Evolutionary conservation across 2,888 invertebrate genomes (phyloP), one percentile per base, ranked within the genome.

Genomic region (Drosophila paranaensis): DNA sequence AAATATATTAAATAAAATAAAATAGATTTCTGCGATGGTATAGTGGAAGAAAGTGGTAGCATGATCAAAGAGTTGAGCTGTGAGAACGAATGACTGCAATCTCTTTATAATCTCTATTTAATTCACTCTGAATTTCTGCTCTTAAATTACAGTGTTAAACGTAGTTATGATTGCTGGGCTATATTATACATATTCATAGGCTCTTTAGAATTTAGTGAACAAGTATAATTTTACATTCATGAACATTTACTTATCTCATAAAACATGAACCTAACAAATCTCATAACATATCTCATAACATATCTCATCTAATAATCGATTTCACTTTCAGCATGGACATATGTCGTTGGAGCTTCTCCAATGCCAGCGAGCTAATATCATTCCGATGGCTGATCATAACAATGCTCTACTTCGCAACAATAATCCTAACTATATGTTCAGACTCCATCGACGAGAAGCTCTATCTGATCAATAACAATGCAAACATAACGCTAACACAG

Each of bases 391-490:
- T 93, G 58, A 93, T 93, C 54, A 92, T 93, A 67, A 91, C 93
- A 67, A 93, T 93, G 93, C 92, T 93, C 69, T 93, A 93, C 77
- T 91, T 93, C 80, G 92, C 92, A 86, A 93, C 93, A 89, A 93
- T 93, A 90, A 92, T 93, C 67, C 85, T 93, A 48, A 92, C 92
- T 45, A 90, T 93, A 68, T 92, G 93, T 85, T 92, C 93, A 77
- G 92, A 93, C 81, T 92, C 92, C 40, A 92, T 93, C 56, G 93
- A 93, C 69, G 92, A 92, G 74, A 91, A 91, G 72, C 81, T 92
- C 43, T 92, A 91, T 73, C 61, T 86, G 33, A 87, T 91, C 71
- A 91, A 89, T 64, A 92, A 88, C 56, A 91, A 92, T 81, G 83
- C 85, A 20, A 93, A 93, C 80, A 77, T 90, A 39, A 93, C 92